Evolutionary conservation across 2,113 vertebrate genomes (phyloP), one percentile per base, ranked within the genome.

Genomic region (Baryphthengus martii): DNA sequence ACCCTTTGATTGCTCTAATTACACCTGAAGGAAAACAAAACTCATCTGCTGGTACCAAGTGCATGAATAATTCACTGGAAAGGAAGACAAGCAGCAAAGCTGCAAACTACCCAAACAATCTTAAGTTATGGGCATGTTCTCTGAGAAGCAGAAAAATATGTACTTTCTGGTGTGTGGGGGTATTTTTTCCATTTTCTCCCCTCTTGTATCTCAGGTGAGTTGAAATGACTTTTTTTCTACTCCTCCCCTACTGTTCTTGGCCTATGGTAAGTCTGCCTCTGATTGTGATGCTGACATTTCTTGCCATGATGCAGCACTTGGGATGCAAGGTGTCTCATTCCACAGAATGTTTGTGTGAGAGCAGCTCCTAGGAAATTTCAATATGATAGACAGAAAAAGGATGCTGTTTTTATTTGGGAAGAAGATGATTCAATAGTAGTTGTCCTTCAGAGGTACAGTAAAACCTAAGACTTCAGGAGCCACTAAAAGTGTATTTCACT

Each of bases 41-140:
- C 75, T 89, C 29, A 7, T 93, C 88, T 96, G 89, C 96, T 91
- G 80, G 73, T 91, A 97, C 67, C 56, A 95, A 97, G 92, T 39
- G 35, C 68, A 95, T 97, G 94, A 98, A 98, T 98, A 98, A 98
- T 98, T 98, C 97, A 98, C 42, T 31, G 72, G 39, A 92, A 93
- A 97, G 95, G 87, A 97, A 97, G 96, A 92, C 96, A 97, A 90
- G 81, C 50, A 89, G 79, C 68, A 97, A 96, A 96, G 81, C 82
- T 95, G 67, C 59, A 89, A 88, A 63, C 49, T 89, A 75, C 78
- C 77, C 65, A 91, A 76, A 74, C 65, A 75, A 73, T 93, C 33
- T 87, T 58, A 85, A 90, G 61, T 84, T 90, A 79, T 39, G 47
- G 50, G 68, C 24, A 94, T 73, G 24, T 73, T 45, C 75, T 86